Conservation (phyloP, 2,113 vertebrate genomes). For the Anser brachyrhynchus region DNA sequence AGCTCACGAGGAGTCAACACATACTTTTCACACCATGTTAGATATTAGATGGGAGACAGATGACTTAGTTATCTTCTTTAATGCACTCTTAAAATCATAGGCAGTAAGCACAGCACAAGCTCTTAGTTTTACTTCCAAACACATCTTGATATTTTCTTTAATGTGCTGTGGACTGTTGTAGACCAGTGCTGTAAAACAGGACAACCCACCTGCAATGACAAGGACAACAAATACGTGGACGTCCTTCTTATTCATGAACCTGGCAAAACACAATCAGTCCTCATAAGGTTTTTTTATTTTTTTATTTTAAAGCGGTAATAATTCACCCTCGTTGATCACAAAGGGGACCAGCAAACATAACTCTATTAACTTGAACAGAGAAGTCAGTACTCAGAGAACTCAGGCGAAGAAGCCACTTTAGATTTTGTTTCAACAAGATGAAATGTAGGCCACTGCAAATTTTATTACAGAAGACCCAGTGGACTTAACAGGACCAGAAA, state of each 20-base stretch:
- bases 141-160: neutral
- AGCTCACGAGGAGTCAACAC: neutral
- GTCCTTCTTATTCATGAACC: neutral
- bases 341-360: neutral
- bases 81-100: neutral
- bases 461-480: neutral
- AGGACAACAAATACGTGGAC: neutral
- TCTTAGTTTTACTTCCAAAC: neutral
- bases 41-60: neutral
- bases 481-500: neutral
- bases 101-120: neutral
- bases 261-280: neutral
- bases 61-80: neutral
- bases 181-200: neutral
- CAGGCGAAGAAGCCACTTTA: neutral
- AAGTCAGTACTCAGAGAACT: neutral
- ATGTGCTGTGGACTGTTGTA: neutral
- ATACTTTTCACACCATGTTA: slow-evolving; percentile 1
- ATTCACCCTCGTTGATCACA: neutral
- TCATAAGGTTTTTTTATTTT: neutral
- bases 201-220: neutral
- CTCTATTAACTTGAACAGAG: neutral
- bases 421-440: neutral
- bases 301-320: neutral
- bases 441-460: neutral